Evolutionary conservation across 2,888 invertebrate species (phyloP), one percentile per base, ranked within the genome.

Genomic region (Archips crataeganus): DNA sequence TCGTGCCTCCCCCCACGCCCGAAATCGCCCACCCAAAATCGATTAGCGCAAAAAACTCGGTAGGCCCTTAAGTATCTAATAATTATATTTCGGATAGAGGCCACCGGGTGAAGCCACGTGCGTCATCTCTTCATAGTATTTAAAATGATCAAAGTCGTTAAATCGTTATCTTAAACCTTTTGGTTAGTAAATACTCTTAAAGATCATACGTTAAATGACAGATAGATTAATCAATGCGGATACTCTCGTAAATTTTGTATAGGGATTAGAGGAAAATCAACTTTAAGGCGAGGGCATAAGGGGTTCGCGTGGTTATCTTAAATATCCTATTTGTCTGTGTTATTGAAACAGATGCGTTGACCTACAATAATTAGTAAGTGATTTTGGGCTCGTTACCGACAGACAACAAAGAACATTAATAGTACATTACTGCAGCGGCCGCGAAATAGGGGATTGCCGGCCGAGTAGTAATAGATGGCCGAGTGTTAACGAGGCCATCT

Each of bases 371-470:
- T 91, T 90, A 90, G 81, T 80, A 85, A 87, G 77, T 86, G 83
- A 91, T 90, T 89, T 87, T 81, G 79, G 68, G 75, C 81, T 90
- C 90, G 87, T 91, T 89, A 89, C 83, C 75, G n/a, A 61, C 66
- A 60, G 79, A 82, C 79, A 80, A 76, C 69, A 42, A 54, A 42
- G 10, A 42, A 69, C 59, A 64, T 73, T 75, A 23, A n/a, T n/a
- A n/a, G n/a, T n/a, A n/a, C n/a, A n/a, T n/a, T n/a, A n/a, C n/a
- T n/a, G n/a, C n/a, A n/a, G n/a, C n/a, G n/a, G n/a, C n/a, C n/a
- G n/a, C n/a, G n/a, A n/a, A n/a, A n/a, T n/a, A n/a, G n/a, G n/a
- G n/a, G n/a, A n/a, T n/a, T n/a, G n/a, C n/a, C n/a, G n/a, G n/a
- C n/a, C n/a, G n/a, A n/a, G n/a, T n/a, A n/a, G n/a, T n/a, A n/a